A percentile compares a stretch with the other conserved stretches of the same genome.
phyloP scores from a whole-genome alignment of 2,797 vertebrate genomes.

The Liasis olivaceus region DNA sequence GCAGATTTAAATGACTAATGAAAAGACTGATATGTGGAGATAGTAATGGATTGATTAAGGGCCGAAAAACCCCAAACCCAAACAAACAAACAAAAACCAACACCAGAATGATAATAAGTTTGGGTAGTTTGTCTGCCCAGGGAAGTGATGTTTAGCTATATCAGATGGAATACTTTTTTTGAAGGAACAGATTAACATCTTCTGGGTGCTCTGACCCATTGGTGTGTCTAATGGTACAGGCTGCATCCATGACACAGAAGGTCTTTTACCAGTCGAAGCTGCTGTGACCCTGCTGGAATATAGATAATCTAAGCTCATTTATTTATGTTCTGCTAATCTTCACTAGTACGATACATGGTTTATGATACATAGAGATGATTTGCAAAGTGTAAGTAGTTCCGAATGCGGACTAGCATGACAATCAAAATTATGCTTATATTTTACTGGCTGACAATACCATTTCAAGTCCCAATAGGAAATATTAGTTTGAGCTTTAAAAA shows the following conservation, averaged over 20 bases:
- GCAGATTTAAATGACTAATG: background rate
- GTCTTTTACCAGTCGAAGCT: too few species aligned
- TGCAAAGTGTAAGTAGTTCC: background rate
- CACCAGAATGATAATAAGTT: background rate
- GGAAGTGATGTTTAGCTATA: background rate
- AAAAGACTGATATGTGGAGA: background rate
- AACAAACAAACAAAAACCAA: background rate
- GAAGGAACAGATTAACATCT: background rate
- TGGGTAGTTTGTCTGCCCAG: background rate
- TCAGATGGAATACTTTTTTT: background rate
- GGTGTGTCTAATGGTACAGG: background rate
- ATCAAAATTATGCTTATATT: background rate
- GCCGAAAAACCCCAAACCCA: background rate
- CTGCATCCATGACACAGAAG: background rate
- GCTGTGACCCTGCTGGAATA: background rate
- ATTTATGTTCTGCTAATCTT: background rate
- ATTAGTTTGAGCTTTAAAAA: background rate
- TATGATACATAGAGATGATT: background rate
- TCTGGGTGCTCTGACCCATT: background rate
- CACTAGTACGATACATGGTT: background rate
- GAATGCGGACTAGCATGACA: background rate
- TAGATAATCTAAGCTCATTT: background rate
- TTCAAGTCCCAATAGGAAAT: background rate
- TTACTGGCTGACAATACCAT: background rate
- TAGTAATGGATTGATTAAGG: background rate